Evolutionary conservation across 2,888 invertebrate species (phyloP).

Genomic region (Acrocyrtus sp.): DNA sequence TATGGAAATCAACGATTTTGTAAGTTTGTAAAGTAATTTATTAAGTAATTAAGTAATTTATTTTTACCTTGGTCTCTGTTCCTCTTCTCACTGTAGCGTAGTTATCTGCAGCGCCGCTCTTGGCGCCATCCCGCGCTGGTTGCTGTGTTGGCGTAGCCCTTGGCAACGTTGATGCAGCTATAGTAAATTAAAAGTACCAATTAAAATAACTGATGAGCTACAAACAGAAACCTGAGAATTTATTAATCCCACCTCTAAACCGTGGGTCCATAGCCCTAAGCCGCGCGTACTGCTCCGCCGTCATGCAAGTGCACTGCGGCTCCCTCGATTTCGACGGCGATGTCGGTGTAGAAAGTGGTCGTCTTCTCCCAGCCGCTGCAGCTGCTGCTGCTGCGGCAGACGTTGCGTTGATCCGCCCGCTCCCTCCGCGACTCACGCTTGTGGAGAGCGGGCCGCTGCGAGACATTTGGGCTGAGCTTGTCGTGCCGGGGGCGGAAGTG

Average conservation of each 20-base stretch:
- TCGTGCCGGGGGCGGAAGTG: too few species aligned
- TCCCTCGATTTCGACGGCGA: conserved; percentile 86
- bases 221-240: too few species aligned
- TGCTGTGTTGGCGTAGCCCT: conserved; percentile 59
- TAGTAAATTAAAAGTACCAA: not conserved
- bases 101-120: conserved; percentile 36
- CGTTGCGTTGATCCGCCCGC: conserved; percentile 74
- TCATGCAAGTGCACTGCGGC: conserved; percentile 95
- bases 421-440: conserved; percentile 63
- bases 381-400: conserved; percentile 46
- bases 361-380: conserved; percentile 69
- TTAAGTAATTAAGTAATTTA: too few species aligned
- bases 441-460: conserved; percentile 64
- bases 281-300: conserved; percentile 89
- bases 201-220: too few species aligned
- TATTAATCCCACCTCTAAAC: conserved; percentile 72
- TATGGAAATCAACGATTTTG: conserved; percentile 4
- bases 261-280: conserved; percentile 85
- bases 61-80: conserved; percentile 62
- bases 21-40: too few species aligned
- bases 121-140: conserved; percentile 49
- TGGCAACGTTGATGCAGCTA: conserved; percentile 63
- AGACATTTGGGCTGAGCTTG: conserved; percentile 42
- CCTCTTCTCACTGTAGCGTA: conserved; percentile 57
- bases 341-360: conserved; percentile 92